Percentiles rank a stretch among this genome's conserved stretches.
phyloP scores from a whole-genome alignment of 2,113 vertebrate species.

The Cygnus atratus region DNA sequence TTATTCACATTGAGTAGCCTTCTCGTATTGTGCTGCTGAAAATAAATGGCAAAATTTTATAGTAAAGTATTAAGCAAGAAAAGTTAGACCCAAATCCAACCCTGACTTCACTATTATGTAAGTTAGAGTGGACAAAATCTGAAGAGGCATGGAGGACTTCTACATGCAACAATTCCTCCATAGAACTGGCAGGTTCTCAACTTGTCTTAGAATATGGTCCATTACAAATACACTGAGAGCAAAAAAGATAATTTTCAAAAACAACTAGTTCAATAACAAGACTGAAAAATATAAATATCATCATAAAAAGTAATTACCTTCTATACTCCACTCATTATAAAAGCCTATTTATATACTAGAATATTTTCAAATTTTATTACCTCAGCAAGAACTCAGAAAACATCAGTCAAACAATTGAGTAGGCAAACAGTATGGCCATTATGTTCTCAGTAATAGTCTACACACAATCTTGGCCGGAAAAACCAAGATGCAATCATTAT shows the following conservation, averaged over 20 bases:
- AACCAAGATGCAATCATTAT: conserved; percentile 36
- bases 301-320: neutral
- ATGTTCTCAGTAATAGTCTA: neutral
- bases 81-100: neutral
- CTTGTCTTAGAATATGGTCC: neutral
- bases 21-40: neutral
- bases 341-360: conserved; percentile 20
- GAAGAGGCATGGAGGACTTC: neutral
- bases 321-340: neutral
- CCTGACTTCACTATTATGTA: neutral
- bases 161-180: neutral
- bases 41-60: neutral
- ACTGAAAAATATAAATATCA: conserved; percentile 8
- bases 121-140: neutral
- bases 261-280: neutral
- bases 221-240: neutral
- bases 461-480: conserved; percentile 13
- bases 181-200: neutral
- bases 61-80: neutral
- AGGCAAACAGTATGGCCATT: neutral
- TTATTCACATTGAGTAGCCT: neutral
- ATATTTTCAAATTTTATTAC: conserved; percentile 13
- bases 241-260: neutral
- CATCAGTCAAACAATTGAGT: neutral
- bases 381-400: conserved; percentile 16